phyloP scores from a whole-genome alignment of 2,888 invertebrate genomes.

The Lottia gigantea region DNA sequence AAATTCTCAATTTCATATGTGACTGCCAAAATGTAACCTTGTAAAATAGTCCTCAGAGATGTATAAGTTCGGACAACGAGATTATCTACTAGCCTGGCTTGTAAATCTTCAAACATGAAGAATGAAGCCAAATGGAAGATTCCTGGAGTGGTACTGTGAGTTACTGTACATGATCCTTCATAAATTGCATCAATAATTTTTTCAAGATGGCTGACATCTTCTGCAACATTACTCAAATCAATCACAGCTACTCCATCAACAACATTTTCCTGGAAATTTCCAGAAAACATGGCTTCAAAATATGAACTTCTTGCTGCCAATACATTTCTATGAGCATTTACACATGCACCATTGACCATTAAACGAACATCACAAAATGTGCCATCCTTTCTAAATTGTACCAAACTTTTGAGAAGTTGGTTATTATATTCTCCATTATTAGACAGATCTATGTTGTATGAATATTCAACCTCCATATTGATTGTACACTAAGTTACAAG shows the following conservation, averaged over 20 bases:
- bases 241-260: conserved; percentile 20
- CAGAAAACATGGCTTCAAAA: conserved; percentile 25
- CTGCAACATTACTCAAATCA: conserved; percentile 18
- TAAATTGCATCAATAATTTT: conserved; percentile 22
- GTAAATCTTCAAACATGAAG: conserved; percentile 21
- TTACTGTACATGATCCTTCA: conserved; percentile 17
- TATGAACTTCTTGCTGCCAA: conserved; percentile 24
- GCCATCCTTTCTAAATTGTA: conserved; percentile 17
- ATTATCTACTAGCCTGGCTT: conserved; percentile 15
- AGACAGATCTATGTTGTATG: too few species aligned
- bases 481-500: too few species aligned
- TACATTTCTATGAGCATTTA: conserved; percentile 21
- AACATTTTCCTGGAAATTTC: conserved; percentile 19
- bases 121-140: conserved; percentile 20
- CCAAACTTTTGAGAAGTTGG: not conserved
- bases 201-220: conserved; percentile 17
- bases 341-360: conserved; percentile 12
- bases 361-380: conserved; percentile 23
- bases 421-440: too few species aligned
- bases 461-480: too few species aligned
- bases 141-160: conserved; percentile 15
- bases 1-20: conserved; percentile 19
- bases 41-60: conserved; percentile 18
- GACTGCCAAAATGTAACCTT: conserved; percentile 21
- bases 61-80: conserved; percentile 13